These are phyloP conservation scores for Tokudaia tokunoshimensis DNA, from an alignment of 2,797 vertebrate species.

Conservation along the genomic window DNA sequence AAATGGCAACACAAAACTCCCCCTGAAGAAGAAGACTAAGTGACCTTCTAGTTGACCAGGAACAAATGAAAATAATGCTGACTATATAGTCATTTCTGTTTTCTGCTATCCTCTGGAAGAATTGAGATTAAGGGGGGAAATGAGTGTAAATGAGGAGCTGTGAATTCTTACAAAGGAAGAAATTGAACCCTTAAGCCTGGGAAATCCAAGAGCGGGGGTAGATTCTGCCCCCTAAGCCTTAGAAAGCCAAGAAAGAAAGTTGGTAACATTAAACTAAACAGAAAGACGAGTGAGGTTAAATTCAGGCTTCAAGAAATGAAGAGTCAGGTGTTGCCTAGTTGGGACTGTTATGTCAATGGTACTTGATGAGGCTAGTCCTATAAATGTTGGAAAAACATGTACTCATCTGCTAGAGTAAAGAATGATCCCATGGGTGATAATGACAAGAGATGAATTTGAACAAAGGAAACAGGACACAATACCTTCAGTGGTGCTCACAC, in stretches of 20 bases:
- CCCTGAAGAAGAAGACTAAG: not conserved
- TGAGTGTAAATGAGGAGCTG: not conserved
- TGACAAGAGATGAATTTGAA: not conserved
- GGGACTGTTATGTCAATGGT: not conserved
- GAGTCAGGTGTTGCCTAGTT: not conserved
- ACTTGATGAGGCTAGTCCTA: not conserved
- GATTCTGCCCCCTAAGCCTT: not conserved
- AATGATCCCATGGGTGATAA: not conserved
- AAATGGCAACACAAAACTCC: not conserved
- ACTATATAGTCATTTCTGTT: not conserved
- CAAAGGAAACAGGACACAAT: not conserved
- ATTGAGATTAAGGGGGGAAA: rapidly evolving
- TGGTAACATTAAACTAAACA: not conserved
- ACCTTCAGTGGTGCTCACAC: not conserved
- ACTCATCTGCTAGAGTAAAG: not conserved
- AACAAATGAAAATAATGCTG: not conserved
- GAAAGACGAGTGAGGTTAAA: not conserved
- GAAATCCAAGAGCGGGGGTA: not conserved
- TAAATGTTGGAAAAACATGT: not conserved
- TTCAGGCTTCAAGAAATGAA: not conserved
- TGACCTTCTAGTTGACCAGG: not conserved
- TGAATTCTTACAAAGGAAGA: not conserved
- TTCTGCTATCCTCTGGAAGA: not conserved
- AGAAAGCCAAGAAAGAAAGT: not conserved
- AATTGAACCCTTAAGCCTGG: not conserved